Conservation (phyloP, 2,888 invertebrate genomes). For the Ecliptopera silaceata region DNA sequence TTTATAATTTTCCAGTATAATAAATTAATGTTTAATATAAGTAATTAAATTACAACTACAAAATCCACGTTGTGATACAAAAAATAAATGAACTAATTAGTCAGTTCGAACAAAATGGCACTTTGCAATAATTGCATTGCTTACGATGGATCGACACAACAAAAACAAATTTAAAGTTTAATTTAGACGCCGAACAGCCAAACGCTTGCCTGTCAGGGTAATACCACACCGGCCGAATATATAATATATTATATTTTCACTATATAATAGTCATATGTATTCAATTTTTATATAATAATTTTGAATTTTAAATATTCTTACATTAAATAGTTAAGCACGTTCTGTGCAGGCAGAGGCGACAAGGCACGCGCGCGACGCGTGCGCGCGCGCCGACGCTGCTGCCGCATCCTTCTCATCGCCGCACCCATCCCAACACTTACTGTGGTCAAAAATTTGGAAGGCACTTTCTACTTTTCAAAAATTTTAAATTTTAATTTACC, state of each 20-base stretch:
- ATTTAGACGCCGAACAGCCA: slow-evolving; percentile 79
- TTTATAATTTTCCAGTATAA: slow-evolving; percentile 67
- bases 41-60: slow-evolving; percentile 54
- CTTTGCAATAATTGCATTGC: slow-evolving; percentile 77
- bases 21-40: slow-evolving; percentile 58
- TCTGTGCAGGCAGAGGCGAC: slow-evolving; percentile 46
- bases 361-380: not conserved
- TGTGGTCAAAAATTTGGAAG: slow-evolving; percentile 87
- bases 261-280: slow-evolving; percentile 83
- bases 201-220: slow-evolving; percentile 89
- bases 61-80: slow-evolving; percentile 64
- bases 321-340: slow-evolving; percentile 77
- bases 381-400: not conserved
- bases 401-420: slow-evolving; percentile 67
- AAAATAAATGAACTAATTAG: slow-evolving; percentile 56
- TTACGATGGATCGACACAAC: slow-evolving; percentile 62
- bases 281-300: slow-evolving; percentile 82
- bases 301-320: slow-evolving; percentile 81
- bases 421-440: slow-evolving; percentile 83
- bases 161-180: slow-evolving; percentile 55
- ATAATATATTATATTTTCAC: slow-evolving; percentile 80
- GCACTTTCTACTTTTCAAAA: slow-evolving; percentile 90
- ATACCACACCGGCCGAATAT: slow-evolving; percentile 85
- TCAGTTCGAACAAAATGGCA: slow-evolving; percentile 79
- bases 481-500: slow-evolving; percentile 78